Base-by-base conservation (phyloP, 2,888 invertebrate genomes). In the Halictus ligatus region DNA sequence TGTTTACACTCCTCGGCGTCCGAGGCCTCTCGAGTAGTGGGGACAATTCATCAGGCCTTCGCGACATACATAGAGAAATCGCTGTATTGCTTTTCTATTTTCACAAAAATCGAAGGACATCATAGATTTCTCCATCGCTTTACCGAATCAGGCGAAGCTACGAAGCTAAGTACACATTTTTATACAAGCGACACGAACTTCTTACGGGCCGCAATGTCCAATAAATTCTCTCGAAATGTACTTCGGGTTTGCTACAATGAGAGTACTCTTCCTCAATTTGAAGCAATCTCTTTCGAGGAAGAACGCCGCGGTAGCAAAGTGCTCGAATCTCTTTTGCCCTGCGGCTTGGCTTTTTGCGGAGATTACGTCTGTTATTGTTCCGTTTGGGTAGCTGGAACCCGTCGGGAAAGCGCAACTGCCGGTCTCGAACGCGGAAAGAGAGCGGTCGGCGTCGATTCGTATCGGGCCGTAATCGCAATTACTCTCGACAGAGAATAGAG, bases 401-500 rank as follows among this genome's bases (percentile, higher is more conserved):
- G 2, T 35, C 67, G 2, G 15, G 7, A n/a, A n/a, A 4, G 67
- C 3, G 18, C 69, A 21, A 40, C 40, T 21, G 21, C 40, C 69
- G 21, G 1, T 21, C 40, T 69, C 40, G 21, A 69, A 69, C 48
- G 43, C 60, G 25, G 18, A 46, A 64, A 46, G 12, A 21, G 46
- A 25, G 76, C 35, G 29, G 29, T 76, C 43, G 64, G 15, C 60
- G 21, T 5, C 46, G 46, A 58, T 69, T 48, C 64, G 21, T 75
- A 80, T 80, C 48, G n/a, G 21, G 21, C 13, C n/a, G 21, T 67
- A 50, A 75, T 75, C 48, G 48, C 64, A 75, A 75, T 80, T 80
- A 67, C 80, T 21, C 43, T 21, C 43, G n/a, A 64, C 10, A 10
- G 35, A 46, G 13, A n/a, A 13, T 12, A 58, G n/a, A n/a, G 58